Conservation (phyloP, 2,888 invertebrate species). For the Aphidoletes aphidimyza region DNA sequence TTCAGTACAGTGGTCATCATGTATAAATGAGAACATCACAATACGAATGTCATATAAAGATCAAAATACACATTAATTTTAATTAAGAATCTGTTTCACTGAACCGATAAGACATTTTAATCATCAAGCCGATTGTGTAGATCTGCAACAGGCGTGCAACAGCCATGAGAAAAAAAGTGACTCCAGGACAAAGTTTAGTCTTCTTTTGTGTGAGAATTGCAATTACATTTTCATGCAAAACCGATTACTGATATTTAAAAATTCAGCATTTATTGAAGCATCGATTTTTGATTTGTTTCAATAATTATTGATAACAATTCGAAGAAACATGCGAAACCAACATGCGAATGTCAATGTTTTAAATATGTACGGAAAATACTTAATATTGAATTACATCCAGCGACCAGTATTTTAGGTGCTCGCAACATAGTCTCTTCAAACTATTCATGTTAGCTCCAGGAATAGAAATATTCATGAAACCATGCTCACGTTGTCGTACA, state of each 20-base stretch:
- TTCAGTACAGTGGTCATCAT: background rate
- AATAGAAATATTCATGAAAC: too few relatives aligned
- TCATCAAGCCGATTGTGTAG: background rate
- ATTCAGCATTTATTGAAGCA: conserved; percentile 12
- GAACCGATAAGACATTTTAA: background rate
- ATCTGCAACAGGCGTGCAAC: background rate
- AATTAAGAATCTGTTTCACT: background rate
- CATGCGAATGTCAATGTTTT: too few relatives aligned
- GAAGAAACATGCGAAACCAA: too few relatives aligned
- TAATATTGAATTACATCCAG: too few relatives aligned
- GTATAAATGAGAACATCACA: background rate
- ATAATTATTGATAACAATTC: background rate
- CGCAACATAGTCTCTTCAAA: too few relatives aligned
- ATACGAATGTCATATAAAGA: background rate
- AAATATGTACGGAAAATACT: too few relatives aligned
- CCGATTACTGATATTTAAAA: background rate
- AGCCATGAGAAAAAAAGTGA: background rate
- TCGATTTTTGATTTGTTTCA: background rate
- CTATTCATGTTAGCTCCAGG: too few relatives aligned
- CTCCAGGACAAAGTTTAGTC: too few relatives aligned
- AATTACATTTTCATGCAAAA: too few relatives aligned
- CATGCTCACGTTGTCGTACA: too few relatives aligned
- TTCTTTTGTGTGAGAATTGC: too few relatives aligned
- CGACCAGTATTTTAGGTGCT: too few relatives aligned
- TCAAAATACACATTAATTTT: background rate